Conservation (phyloP, 2,113 vertebrate genomes). For the Oceanites oceanicus region DNA sequence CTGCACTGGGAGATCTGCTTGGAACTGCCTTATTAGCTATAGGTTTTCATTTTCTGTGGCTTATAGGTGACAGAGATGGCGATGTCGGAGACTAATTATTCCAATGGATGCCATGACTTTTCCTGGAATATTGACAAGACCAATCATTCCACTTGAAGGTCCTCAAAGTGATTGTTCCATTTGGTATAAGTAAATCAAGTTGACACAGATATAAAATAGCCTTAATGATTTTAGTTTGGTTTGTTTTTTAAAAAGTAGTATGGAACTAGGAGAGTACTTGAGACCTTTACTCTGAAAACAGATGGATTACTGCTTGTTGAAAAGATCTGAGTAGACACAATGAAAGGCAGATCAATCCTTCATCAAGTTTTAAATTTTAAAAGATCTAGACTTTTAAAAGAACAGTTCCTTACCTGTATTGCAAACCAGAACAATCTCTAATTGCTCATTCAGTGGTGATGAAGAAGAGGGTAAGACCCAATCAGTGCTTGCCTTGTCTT, state of each 20-base stretch:
- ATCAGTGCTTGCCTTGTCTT: background rate
- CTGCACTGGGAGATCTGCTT: constrained; percentile 91
- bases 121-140: background rate
- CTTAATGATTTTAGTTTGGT: constrained; percentile 57
- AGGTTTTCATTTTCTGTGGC: constrained; percentile 95
- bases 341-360: background rate
- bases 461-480: background rate
- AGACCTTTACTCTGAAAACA: background rate
- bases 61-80: constrained; percentile 93
- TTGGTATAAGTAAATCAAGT: background rate
- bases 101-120: background rate
- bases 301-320: background rate
- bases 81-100: constrained; percentile 89
- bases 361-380: background rate
- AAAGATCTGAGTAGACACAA: background rate
- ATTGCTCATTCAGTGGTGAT: background rate
- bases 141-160: background rate
- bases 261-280: background rate
- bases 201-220: constrained; percentile 54
- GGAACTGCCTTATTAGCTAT: constrained; percentile 92
- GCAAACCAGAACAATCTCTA: background rate
- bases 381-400: background rate
- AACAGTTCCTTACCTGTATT: background rate
- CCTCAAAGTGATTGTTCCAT: background rate
- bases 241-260: background rate